Evolutionary conservation across 2,888 invertebrate genomes (phyloP).

Genomic region (Andrena bucephala): DNA sequence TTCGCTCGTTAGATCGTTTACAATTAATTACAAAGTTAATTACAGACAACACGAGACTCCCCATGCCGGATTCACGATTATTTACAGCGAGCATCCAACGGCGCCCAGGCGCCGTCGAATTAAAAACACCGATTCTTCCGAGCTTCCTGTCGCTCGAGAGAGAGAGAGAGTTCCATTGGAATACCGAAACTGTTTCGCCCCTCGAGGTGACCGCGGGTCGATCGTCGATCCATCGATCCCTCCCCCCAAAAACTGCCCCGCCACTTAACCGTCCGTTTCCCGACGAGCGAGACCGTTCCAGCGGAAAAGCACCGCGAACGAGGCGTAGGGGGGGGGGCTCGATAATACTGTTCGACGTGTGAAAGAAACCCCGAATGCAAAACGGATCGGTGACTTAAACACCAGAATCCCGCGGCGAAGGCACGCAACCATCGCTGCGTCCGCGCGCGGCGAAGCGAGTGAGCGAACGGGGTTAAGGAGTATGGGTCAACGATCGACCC

Average conservation of each 20-base stretch:
- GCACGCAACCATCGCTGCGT: no score
- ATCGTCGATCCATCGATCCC: constrained; percentile 22
- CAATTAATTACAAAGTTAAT: constrained; percentile 73
- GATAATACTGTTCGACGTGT: no score
- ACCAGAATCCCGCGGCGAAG: no score
- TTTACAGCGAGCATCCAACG: constrained; percentile 58
- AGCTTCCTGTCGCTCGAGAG: constrained; percentile 8
- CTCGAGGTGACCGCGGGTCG: constrained; percentile 18
- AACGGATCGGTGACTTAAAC: no score
- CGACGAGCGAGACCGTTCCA: no score
- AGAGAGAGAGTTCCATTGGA: neutral
- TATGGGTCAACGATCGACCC: constrained; percentile 46
- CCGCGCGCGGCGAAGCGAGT: neutral
- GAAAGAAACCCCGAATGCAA: no score
- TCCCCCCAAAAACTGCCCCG: neutral
- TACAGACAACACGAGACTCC: constrained; percentile 62
- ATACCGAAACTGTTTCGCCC: constrained; percentile 5
- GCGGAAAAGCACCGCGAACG: no score
- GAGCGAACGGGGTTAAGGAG: neutral
- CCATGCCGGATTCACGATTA: constrained; percentile 49
- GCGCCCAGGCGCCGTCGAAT: constrained; percentile 29
- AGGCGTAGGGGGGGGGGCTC: no score
- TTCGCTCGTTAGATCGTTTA: constrained; percentile 53
- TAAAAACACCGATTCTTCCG: constrained; percentile 35
- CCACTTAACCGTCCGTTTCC: no score